Percentiles rank a stretch among this genome's conserved stretches.
phyloP scores from a whole-genome alignment of 2,113 vertebrate species.

The Grammomys dolichurus region DNA sequence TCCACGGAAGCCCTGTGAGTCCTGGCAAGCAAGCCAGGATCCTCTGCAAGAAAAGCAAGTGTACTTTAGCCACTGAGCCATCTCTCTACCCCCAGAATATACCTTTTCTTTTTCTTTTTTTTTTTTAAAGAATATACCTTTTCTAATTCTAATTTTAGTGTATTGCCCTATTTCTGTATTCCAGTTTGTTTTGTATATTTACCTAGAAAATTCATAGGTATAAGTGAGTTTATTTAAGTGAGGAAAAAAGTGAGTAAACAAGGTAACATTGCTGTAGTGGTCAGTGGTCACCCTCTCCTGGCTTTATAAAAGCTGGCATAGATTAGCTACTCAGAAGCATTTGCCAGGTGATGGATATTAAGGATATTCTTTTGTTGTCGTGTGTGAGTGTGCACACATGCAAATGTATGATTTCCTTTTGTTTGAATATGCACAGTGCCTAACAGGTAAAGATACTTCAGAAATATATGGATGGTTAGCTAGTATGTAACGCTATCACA shows the following conservation, averaged over 20 bases:
- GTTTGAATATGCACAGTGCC: conserved; percentile 41
- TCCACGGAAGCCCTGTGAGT: background rate
- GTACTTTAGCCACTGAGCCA: background rate
- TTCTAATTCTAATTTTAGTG: conserved; percentile 42
- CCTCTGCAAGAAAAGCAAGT: background rate
- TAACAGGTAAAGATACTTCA: conserved; percentile 35
- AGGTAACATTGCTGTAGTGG: background rate
- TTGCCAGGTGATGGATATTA: conserved; percentile 33
- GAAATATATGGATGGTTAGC: conserved; percentile 37
- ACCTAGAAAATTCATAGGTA: conserved; percentile 39
- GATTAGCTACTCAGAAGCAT: background rate
- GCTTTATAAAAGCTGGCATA: conserved; percentile 29
- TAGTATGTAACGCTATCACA: background rate
- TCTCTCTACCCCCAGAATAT: background rate
- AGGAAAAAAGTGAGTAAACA: conserved; percentile 55
- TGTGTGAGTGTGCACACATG: background rate
- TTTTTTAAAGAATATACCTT: background rate
- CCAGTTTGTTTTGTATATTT: conserved; percentile 47
- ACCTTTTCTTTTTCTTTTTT: background rate
- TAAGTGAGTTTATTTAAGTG: conserved; percentile 35
- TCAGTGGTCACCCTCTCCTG: conserved; percentile 21
- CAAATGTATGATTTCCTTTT: conserved; percentile 49
- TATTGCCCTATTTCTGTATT: background rate
- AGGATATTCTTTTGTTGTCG: conserved; percentile 14
- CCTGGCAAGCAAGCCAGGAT: background rate